Conservation (phyloP, 2,888 invertebrate species). For the Stramonita haemastoma region DNA sequence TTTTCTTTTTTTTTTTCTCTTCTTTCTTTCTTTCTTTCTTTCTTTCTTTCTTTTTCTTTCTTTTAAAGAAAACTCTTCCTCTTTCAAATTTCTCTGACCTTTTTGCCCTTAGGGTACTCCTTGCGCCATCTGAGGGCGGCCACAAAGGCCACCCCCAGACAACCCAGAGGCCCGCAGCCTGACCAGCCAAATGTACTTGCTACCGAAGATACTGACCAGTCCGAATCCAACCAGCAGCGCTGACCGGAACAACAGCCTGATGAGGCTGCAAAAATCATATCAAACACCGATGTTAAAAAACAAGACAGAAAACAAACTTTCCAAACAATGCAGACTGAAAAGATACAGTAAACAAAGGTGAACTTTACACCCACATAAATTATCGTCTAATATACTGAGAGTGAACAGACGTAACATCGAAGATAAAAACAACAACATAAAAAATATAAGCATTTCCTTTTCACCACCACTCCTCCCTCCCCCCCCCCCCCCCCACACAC, state of each 20-base stretch:
- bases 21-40: not conserved
- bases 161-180: slow-evolving; percentile 85
- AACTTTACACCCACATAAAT: too few species aligned
- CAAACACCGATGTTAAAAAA: too few species aligned
- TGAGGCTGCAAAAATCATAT: not conserved
- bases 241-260: slow-evolving; percentile 45
- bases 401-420: too few species aligned
- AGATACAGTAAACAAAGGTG: too few species aligned
- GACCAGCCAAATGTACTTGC: slow-evolving; percentile 86
- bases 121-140: slow-evolving; percentile 77
- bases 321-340: too few species aligned
- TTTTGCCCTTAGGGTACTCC: slow-evolving; percentile 49
- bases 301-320: too few species aligned
- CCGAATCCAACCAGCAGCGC: slow-evolving; percentile 88
- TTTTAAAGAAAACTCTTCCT: not conserved
- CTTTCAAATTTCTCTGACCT: slow-evolving; percentile 18
- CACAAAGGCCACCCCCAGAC: slow-evolving; percentile 77
- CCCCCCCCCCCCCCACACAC: too few species aligned
- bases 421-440: too few species aligned
- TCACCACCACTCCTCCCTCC: too few species aligned
- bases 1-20: too few species aligned
- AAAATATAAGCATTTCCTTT: too few species aligned
- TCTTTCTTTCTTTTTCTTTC: not conserved
- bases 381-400: too few species aligned
- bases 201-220: slow-evolving; percentile 90